phyloP scores from a whole-genome alignment of 2,797 vertebrate species.

The Pitangus sulphuratus region DNA sequence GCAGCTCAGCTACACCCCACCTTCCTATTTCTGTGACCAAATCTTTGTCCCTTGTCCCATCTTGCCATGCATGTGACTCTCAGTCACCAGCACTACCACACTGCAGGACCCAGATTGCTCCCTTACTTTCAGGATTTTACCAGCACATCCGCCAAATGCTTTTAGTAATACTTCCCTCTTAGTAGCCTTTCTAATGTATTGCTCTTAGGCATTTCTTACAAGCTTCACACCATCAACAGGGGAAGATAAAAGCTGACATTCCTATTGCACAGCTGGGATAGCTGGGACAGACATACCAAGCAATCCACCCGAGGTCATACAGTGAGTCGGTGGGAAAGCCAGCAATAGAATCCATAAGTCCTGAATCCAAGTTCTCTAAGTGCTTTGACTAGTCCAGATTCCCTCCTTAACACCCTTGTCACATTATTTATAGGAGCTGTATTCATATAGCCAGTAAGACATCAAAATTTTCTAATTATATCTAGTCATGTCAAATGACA shows the following conservation, averaged over 20 bases:
- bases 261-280: slow-evolving; percentile 39
- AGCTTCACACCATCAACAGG: not conserved
- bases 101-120: not conserved
- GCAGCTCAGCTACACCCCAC: not conserved
- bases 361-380: slow-evolving; percentile 58
- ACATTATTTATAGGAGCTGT: slow-evolving; percentile 80
- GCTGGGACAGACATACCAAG: slow-evolving; percentile 1
- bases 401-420: slow-evolving; percentile 74
- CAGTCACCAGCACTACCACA: not conserved
- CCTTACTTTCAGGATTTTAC: not conserved
- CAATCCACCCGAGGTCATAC: not conserved
- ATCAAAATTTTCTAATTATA: slow-evolving; percentile 83
- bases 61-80: not conserved
- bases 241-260: slow-evolving; percentile 30
- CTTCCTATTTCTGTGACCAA: not conserved
- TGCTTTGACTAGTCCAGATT: slow-evolving; percentile 70
- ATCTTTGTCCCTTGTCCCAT: not conserved
- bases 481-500: slow-evolving; percentile 81
- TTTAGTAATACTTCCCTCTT: not conserved
- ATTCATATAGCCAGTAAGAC: slow-evolving; percentile 79
- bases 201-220: not conserved
- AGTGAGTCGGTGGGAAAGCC: slow-evolving; percentile 24
- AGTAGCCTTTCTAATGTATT: not conserved
- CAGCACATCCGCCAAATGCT: not conserved
- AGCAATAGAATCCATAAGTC: slow-evolving; percentile 62